Evolutionary conservation across 2,797 vertebrate genomes (phyloP), one percentile per base, ranked within the genome.

Genomic region (Tarsius wallacei): DNA sequence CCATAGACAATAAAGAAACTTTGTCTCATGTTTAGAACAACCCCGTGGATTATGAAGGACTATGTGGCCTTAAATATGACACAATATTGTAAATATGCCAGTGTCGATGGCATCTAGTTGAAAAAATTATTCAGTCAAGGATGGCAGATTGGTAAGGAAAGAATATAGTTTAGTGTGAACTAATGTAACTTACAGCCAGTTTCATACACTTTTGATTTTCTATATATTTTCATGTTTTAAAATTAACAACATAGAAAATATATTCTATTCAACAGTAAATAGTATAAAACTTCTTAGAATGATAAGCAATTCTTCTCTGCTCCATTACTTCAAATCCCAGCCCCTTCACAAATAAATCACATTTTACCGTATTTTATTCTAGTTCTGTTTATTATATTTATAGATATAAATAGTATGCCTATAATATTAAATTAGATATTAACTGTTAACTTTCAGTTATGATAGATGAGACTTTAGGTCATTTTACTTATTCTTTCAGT

Each of bases 281-380:
- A n/a, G 21, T 8, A 24, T 12, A 47, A 22, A 53, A 22, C 12
- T 17, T 76, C 16, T 47, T 11, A 6, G 33, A 47, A 28, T 12
- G 10, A 47, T 17, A n/a, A 83, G 16, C 2, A 28, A 31, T 17
- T 9, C 2, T 28, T 64, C 36, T 13, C 12, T 63, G 1, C 13
- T 76, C 61, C 0, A 2, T 5, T 7, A 14, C 22, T 5, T 9
- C 22, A 33, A 28, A 2, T 70, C 13, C 26, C 5, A 64, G 13
- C 7, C 36, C 31, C 1, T 63, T 36, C 22, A 19, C 19, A 33
- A 31, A 61, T 47, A 19, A 22, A 13, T 21, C 33, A 13, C 3
- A 0, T 57, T 51, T 80, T 13, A 74, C 1, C 14, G 31, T 22
- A 47, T 85, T 71, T 42, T 73, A 53, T n/a, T 73, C 76, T 55